Evolutionary conservation across 2,888 invertebrate species (phyloP).

Genomic region (Sarcophaga caerulescens): DNA sequence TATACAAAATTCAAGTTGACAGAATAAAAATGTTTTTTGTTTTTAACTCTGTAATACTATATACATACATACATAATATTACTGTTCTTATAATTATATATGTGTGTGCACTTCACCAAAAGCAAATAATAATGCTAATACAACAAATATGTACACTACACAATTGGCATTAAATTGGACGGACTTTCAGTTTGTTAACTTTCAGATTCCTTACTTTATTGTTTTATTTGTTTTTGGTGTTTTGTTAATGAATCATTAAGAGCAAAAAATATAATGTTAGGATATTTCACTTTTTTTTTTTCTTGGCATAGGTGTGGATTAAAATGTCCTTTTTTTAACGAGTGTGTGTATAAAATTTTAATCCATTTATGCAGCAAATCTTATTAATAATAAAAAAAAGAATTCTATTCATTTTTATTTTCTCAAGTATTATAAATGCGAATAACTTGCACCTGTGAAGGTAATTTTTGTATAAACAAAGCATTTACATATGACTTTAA

Average conservation of each 20-base stretch:
- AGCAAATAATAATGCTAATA: conserved; percentile 4
- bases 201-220: neutral
- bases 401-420: neutral
- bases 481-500: conserved; percentile 20
- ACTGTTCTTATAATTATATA: conserved; percentile 26
- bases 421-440: conserved; percentile 36
- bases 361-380: no score
- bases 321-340: neutral
- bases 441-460: conserved; percentile 45
- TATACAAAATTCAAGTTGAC: conserved; percentile 35
- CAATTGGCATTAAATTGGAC: conserved; percentile 10
- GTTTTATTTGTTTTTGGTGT: neutral
- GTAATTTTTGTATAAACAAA: conserved; percentile 33
- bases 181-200: no score
- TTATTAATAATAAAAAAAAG: no score
- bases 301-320: no score
- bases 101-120: conserved; percentile 46
- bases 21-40: neutral
- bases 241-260: neutral
- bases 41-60: neutral
- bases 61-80: neutral
- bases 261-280: neutral
- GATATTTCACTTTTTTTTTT: no score
- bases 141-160: neutral
- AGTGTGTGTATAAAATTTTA: neutral